Evolutionary conservation across 2,797 vertebrate genomes (phyloP).

Genomic region (Miichthys miiuy): DNA sequence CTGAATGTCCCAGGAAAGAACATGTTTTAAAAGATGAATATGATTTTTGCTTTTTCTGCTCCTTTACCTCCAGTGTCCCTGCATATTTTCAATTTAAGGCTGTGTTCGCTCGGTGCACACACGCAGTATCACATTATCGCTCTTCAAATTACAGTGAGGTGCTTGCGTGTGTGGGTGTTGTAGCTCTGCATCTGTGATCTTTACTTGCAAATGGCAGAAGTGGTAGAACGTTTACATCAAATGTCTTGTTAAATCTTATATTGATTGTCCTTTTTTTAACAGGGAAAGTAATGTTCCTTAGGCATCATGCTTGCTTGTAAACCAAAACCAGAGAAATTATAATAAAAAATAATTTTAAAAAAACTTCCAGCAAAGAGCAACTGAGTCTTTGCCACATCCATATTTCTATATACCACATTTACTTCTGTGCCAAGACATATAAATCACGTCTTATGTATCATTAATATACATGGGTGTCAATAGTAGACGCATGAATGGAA

Average conservation of each 20-base stretch:
- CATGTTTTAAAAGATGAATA: conserved; percentile 8
- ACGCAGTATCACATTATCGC: conserved; percentile 10
- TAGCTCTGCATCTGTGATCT: conserved; percentile 17
- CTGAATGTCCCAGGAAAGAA: conserved; percentile 9
- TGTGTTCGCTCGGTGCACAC: conserved; percentile 4
- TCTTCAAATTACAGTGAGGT: conserved; percentile 12
- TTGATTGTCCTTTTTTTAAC: not conserved
- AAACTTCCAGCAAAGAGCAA: conserved; percentile 67
- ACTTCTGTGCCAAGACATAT: conserved; percentile 80
- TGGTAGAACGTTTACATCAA: conserved; percentile 14
- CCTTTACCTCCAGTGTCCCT: conserved; percentile 4
- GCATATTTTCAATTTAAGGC: conserved; percentile 30
- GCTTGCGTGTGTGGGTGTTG: conserved; percentile 7
- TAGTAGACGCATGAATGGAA: conserved; percentile 86
- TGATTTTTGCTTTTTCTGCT: conserved; percentile 15
- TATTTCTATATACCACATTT: conserved; percentile 84
- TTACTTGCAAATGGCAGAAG: conserved; percentile 9
- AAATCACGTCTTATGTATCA: conserved; percentile 84
- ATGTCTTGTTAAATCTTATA: not conserved
- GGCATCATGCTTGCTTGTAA: conserved; percentile 28
- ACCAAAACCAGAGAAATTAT: conserved; percentile 32
- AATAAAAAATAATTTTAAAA: not conserved
- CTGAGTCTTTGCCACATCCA: conserved; percentile 60
- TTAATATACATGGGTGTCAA: conserved; percentile 88
- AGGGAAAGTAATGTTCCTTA: conserved; percentile 1